A percentile compares a stretch with the other conserved stretches of the same genome.
Conservation (phyloP, 2,113 vertebrate genomes). For the Limnothrissa miodon region DNA sequence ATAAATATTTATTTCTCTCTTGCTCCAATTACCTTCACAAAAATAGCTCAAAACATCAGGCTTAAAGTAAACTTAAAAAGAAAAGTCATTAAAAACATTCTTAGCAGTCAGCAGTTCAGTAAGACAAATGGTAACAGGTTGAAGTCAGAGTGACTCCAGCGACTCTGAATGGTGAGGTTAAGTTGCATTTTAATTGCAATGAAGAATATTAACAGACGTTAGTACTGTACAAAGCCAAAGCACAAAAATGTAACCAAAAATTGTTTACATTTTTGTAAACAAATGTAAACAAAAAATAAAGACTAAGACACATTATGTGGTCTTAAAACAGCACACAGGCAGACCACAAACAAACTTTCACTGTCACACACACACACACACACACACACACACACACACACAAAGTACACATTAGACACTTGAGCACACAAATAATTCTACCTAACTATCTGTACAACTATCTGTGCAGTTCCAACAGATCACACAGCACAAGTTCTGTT, state of each 20-base stretch:
- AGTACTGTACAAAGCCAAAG: not conserved
- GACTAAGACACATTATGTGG: not conserved
- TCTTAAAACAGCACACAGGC: not conserved
- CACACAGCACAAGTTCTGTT: not conserved
- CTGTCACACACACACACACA: not conserved
- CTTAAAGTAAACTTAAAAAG: not conserved
- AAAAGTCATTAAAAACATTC: not conserved
- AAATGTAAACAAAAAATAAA: not conserved
- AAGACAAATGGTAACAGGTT: not conserved
- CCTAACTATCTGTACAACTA: not conserved
- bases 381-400: not conserved
- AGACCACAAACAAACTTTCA: not conserved
- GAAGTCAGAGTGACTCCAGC: not conserved
- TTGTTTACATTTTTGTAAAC: too few relatives aligned
- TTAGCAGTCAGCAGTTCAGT: not conserved
- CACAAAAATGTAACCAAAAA: not conserved
- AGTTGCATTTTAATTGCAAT: not conserved
- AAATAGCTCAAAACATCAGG: not conserved
- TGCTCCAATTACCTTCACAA: not conserved
- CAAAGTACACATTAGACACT: not conserved
- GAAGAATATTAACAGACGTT: not conserved
- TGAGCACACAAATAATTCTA: not conserved
- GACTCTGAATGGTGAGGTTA: not conserved
- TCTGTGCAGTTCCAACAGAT: not conserved
- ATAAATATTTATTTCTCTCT: conserved; percentile 15